Base-by-base conservation (phyloP, 1,140 invertebrate genomes). In the Anadara kagoshimensis region DNA sequence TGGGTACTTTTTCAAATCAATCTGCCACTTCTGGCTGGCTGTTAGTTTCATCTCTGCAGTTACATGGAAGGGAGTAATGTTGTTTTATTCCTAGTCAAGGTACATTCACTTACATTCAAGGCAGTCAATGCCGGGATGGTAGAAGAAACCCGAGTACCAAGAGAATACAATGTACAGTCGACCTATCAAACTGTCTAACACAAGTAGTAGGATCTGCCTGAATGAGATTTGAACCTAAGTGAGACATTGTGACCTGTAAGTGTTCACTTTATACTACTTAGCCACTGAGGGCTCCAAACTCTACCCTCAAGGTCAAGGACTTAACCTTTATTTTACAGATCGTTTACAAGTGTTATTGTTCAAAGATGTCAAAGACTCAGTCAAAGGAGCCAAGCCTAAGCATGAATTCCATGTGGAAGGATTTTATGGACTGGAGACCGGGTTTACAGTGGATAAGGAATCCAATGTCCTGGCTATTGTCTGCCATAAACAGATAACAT, bases 381-480 rank as follows among this genome's bases (percentile, higher is more conserved):
- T 94, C 89, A 95, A 96, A 64, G 95, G 95, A 84, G 94, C 94
- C 12, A 94, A 95, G 82, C 95, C 95, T 16, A 96, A 96, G 88
- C 93, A 94, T 14, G 95, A 94, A 12, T 91, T 96, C 54, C 94
- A 94, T 7, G 91, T 96, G 57, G 93, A 96, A 86, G 94, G 95
- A 81, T 96, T 96, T 88, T 92, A 95, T 41, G 95, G 94, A 14
- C 92, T 96, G 69, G 94, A 96, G 87, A 94, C 94, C 54, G 96
- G 95, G 36, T 96, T 97, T 87, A 95, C 94, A 0, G 90, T 96
- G 67, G 96, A 97, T 88, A 97, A 96, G 87, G 96, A 98, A 89
- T 94, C 94, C 4, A 95, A 97, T 87, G 97, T 96, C 1, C 92
- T 97, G 79, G 95, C 95, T 12, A 94, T 97, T 74, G 93, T 97